phyloP scores from a whole-genome alignment of 2,113 vertebrate genomes.

The Melanostigma gelatinosum region DNA sequence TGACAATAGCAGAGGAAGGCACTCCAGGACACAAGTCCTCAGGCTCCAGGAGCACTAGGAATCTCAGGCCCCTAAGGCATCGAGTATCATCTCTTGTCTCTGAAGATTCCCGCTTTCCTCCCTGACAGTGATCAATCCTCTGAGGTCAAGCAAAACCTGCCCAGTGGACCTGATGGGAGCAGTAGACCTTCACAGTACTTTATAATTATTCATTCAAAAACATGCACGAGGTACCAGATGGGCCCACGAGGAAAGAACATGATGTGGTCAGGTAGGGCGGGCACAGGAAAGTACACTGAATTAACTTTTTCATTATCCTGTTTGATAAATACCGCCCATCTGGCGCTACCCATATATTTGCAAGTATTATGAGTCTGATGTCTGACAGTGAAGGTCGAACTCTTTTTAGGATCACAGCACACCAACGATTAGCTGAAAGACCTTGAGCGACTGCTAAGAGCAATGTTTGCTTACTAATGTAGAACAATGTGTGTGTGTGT shows the following conservation, averaged over 20 bases:
- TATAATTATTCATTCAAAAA: slow-evolving; percentile 39
- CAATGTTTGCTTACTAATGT: slow-evolving; percentile 20
- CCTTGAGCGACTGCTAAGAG: slow-evolving; percentile 16
- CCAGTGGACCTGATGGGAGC: slow-evolving; percentile 1
- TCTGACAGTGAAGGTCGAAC: slow-evolving; percentile 59
- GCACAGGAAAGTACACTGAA: slow-evolving; percentile 18
- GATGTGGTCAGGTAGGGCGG: slow-evolving; percentile 22
- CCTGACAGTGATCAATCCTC: slow-evolving; percentile 8
- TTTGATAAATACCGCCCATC: slow-evolving; percentile 55
- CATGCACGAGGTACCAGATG: slow-evolving; percentile 60
- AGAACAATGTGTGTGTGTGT: neutral
- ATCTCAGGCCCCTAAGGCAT: slow-evolving; percentile 39
- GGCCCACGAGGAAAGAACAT: neutral
- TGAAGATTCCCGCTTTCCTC: slow-evolving; percentile 19
- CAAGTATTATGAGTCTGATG: slow-evolving; percentile 54
- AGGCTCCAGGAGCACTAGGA: slow-evolving; percentile 35
- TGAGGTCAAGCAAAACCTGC: slow-evolving; percentile 23
- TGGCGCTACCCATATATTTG: slow-evolving; percentile 64
- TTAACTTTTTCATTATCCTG: slow-evolving; percentile 49
- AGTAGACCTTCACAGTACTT: slow-evolving; percentile 27
- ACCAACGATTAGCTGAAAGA: slow-evolving; percentile 31
- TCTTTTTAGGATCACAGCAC: slow-evolving; percentile 28
- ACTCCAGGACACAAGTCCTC: slow-evolving; percentile 40
- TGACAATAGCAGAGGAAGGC: slow-evolving; percentile 50
- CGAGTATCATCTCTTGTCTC: slow-evolving; percentile 34